phyloP scores from a whole-genome alignment of 2,113 vertebrate species.

The Buteo buteo region DNA sequence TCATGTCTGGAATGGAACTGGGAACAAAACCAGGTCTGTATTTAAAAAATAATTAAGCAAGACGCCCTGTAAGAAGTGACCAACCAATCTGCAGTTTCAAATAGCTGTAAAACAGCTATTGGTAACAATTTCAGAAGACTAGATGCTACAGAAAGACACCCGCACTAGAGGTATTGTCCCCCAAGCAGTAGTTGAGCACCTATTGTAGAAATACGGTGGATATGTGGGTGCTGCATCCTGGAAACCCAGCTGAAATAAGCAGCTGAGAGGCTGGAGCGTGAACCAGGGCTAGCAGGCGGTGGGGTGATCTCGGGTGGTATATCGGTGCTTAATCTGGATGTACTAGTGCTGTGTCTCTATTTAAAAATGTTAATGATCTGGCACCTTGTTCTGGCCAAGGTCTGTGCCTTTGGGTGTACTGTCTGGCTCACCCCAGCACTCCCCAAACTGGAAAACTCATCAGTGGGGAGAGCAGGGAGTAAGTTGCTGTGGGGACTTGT shows the following conservation, averaged over 20 bases:
- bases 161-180: background rate
- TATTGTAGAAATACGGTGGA: fast-evolving
- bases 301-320: too few species aligned
- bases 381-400: background rate
- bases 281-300: fast-evolving
- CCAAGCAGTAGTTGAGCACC: background rate
- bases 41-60: background rate
- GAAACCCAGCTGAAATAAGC: background rate
- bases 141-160: background rate
- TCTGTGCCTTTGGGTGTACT: background rate
- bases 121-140: fast-evolving
- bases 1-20: background rate
- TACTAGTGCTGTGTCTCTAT: fast-evolving
- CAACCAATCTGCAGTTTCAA: background rate
- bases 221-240: background rate
- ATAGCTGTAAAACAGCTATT: background rate
- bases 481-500: background rate
- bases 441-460: slow-evolving; percentile 23
- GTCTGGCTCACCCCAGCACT: background rate
- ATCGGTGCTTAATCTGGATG: background rate
- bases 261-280: background rate
- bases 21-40: background rate
- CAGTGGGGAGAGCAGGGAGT: background rate
- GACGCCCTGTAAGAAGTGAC: background rate
- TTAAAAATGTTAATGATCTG: fast-evolving